Conservation (phyloP, 2,888 invertebrate species). For the Formica aserva region DNA sequence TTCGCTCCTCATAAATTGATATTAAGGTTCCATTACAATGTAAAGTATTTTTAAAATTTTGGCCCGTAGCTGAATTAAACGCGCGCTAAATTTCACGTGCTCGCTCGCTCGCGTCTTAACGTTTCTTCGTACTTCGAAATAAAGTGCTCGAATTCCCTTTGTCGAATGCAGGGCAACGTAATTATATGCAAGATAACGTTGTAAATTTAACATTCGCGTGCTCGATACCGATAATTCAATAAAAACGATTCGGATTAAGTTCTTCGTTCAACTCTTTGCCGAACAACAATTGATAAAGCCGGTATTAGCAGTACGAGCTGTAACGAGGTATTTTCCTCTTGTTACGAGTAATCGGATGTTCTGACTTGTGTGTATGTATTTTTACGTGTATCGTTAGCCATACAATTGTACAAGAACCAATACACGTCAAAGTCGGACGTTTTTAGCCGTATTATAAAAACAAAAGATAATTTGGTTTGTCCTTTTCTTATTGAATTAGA, state of each 20-base stretch:
- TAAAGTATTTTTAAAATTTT: constrained; percentile 46
- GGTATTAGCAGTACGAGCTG: constrained; percentile 61
- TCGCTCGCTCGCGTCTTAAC: not conserved
- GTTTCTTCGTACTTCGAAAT: constrained; percentile 11
- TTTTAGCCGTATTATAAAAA: not conserved
- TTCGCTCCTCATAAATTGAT: constrained; percentile 73
- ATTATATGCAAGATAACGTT: constrained; percentile 37
- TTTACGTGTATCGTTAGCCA: not conserved
- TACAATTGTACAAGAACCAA: constrained; percentile 14
- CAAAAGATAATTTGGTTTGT: not conserved
- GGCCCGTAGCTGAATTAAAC: constrained; percentile 5
- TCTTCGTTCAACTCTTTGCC: constrained; percentile 38
- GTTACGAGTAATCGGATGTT: constrained; percentile 55
- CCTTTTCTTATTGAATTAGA: not conserved
- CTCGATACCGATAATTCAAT: constrained; percentile 50
- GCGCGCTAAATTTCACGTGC: constrained; percentile 26
- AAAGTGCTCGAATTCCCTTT: not conserved
- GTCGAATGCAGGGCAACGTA: not conserved
- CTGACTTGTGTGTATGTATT: not conserved
- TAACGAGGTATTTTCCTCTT: constrained; percentile 61
- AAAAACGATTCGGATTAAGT: constrained; percentile 58
- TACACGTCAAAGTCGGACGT: not conserved
- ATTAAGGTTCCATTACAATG: constrained; percentile 72
- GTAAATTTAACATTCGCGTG: constrained; percentile 33
- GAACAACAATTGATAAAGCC: constrained; percentile 67